Base-by-base conservation (phyloP, 2,888 invertebrate genomes). In the Aelia acuminata region DNA sequence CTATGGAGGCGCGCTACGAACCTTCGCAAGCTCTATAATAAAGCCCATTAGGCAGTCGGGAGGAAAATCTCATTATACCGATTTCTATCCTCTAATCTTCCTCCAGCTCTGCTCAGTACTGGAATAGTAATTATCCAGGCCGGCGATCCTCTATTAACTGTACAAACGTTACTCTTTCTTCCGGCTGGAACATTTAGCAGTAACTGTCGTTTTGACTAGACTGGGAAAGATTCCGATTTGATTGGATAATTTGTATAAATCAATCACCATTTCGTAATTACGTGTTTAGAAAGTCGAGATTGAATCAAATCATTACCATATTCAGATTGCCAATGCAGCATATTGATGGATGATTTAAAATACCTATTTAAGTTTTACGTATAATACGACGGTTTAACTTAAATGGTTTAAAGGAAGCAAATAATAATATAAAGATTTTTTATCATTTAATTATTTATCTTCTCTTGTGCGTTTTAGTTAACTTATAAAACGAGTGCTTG, bases 221-320 rank as follows among this genome's bases (percentile, higher is more conserved):
- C 35, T 35, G 31, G 35, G 35, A 70, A 70, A 18, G 63, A 35
- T 70, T 70, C 8, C 63, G 22, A 70, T 70, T 70, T 70, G 63
- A 70, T 70, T 70, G 63, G 63, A 70, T 70, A 35, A 70, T 70
- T 70, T 70, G 63, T 70, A 70, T 70, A 35, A 70, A 70, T 70
- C 63, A 31, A 70, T 70, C 63, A 70, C 63, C 35, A 31, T 70
- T 70, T 35, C 31, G 31, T 70, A 70, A 70, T 70, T 70, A 22
- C 5, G 18, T 70, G 35, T 70, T 70, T 70, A 70, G 31, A 70
- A 70, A 70, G 63, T 70, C 31, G 63, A 70, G 20, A 70, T 70
- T 35, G 31, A 70, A 70, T 70, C 63, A 7, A 8, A 70, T 35
- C 63, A 35, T 70, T 35, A 20, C 35, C 35, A 35, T 70, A 70